These are phyloP conservation scores for Cacatua alba DNA, from an alignment of 2,113 vertebrate species.

Conservation along the genomic window DNA sequence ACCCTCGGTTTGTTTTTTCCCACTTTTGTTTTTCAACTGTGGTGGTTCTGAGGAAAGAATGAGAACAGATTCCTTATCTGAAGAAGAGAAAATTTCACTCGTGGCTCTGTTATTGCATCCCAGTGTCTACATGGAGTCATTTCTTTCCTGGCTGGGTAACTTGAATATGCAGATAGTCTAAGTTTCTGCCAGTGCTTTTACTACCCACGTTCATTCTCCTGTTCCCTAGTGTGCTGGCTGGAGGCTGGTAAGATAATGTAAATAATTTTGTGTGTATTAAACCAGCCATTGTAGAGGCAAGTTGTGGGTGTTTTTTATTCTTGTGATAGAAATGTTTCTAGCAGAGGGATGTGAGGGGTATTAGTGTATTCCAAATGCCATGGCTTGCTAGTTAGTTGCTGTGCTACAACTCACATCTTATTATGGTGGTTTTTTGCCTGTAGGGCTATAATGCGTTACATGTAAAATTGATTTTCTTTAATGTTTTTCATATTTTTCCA, in stretches of 20 bases:
- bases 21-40: not conserved
- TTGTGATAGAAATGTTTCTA: not conserved
- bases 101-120: not conserved
- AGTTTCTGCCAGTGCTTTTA: not conserved
- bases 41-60: not conserved
- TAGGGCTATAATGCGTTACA: not conserved
- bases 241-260: not conserved
- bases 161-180: too few species aligned
- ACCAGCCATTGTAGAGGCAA: not conserved
- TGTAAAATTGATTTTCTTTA: not conserved
- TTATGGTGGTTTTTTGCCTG: not conserved
- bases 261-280: not conserved
- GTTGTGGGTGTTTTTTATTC: not conserved
- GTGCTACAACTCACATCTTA: not conserved
- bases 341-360: not conserved
- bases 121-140: fast-evolving
- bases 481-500: not conserved
- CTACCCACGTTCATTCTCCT: not conserved
- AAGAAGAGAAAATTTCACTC: not conserved
- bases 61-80: not conserved
- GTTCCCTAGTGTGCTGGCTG: not conserved
- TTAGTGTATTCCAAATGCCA: not conserved
- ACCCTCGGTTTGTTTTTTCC: not conserved
- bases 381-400: not conserved
- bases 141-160: not conserved